These are phyloP conservation scores for Acrocephalus kingi DNA, from an alignment of 2,113 vertebrate species.

Conservation along the genomic window DNA sequence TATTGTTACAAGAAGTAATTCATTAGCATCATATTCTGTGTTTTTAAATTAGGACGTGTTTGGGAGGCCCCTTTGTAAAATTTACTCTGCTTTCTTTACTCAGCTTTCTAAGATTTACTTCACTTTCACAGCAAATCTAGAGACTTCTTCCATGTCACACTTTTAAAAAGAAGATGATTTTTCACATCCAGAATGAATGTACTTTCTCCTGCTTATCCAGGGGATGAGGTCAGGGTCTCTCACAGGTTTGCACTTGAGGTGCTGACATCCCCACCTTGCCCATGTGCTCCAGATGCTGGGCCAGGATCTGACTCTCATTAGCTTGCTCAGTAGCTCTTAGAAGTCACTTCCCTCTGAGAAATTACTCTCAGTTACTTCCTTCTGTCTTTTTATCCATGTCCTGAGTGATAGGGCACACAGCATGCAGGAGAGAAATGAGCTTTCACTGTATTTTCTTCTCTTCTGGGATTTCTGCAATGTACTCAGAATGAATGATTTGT, in stretches of 20 bases:
- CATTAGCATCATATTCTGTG: neutral
- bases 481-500: neutral
- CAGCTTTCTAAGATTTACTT: neutral
- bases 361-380: neutral
- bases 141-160: neutral
- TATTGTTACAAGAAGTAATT: neutral
- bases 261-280: neutral
- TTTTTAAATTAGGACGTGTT: neutral
- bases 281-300: neutral
- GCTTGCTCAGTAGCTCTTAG: neutral
- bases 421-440: neutral
- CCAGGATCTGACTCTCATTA: neutral
- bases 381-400: neutral
- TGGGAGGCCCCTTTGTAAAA: neutral
- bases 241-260: neutral
- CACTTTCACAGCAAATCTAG: neutral
- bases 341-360: too few species aligned
- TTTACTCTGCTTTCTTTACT: neutral
- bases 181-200: neutral
- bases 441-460: neutral
- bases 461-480: neutral
- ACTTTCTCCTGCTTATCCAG: neutral
- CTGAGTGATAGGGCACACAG: fast-evolving
- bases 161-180: neutral
- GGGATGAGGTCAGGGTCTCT: neutral